Percentiles rank a stretch among this genome's conserved stretches.
phyloP scores from a whole-genome alignment of 2,888 invertebrate genomes.

The Ptycholaimellus sp. region DNA sequence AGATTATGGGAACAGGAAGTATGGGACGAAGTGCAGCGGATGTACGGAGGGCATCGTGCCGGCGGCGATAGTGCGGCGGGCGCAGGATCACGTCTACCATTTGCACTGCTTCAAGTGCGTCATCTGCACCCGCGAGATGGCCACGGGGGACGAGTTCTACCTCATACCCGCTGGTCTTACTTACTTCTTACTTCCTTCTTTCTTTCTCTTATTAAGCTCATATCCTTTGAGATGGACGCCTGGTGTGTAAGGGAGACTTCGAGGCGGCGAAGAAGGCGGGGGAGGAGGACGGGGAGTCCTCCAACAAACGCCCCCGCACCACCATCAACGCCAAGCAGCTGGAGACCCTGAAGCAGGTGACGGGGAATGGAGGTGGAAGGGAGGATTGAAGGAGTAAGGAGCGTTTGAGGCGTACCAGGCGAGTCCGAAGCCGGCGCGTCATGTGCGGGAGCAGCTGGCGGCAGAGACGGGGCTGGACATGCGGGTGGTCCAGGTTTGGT shows the following conservation, averaged over 20 bases:
- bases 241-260: constrained; percentile 93
- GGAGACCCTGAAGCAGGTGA: constrained; percentile 80
- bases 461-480: constrained; percentile 95
- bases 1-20: constrained; percentile 46
- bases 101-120: constrained; percentile 34
- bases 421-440: constrained; percentile 92
- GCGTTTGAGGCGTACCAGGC: constrained; percentile 50
- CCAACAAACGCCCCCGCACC: constrained; percentile 88
- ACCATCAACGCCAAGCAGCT: constrained; percentile 96
- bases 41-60: constrained; percentile 93
- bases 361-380: not conserved
- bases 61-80: constrained; percentile 77
- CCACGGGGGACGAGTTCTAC: constrained; percentile 62
- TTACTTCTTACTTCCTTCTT: too few species aligned
- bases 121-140: constrained; percentile 62
- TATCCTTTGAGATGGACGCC: constrained; percentile 85
- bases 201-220: too few species aligned
- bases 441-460: constrained; percentile 85
- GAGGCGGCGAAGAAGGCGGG: constrained; percentile 69
- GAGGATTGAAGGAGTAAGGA: not conserved
- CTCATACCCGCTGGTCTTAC: constrained; percentile 33
- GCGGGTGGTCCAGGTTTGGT: constrained; percentile 74
- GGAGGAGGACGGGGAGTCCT: constrained; percentile 45
- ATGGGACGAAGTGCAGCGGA: constrained; percentile 90
- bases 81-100: constrained; percentile 70